Base-by-base conservation (phyloP, 2,888 invertebrate genomes). In the Lingula anatina region DNA sequence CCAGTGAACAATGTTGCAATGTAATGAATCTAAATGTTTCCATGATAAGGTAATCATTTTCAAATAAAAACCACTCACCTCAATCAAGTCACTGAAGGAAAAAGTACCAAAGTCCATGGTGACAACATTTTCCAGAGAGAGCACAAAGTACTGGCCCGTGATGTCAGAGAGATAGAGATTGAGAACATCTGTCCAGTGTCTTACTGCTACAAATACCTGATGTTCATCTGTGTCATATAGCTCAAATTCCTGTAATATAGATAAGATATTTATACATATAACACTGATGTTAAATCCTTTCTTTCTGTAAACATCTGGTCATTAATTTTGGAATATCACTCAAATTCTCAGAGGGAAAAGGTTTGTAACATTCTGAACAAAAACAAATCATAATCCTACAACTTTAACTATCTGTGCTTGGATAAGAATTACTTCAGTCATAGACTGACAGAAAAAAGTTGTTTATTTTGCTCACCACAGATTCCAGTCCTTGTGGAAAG, bases 141-240 rank as follows among this genome's bases (percentile, higher is more conserved):
- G 53, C 18, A 64, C 62, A 51, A 60, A 73, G 53, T 61, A 71
- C 48, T 62, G 67, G n/a, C 72, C 72, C 5, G 66, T 69, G 12
- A 54, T 47, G 39, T 73, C 71, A 25, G 72, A 73, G 25, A 71
- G 55, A 51, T 70, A 73, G 27, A 71, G 57, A 46, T 62, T 66
- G 25, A 65, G 66, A 2, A 56, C 56, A 24, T 56, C 56, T 25
- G 60, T 60, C 23, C 59, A 56, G 51, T 70, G 66, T 49, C 62
- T 66, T 1, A 67, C 70, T 3, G 66, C 70, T 35, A 73, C 56
- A 50, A 73, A 71, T 36, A 73, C 70, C 50, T 73, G 71, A 9
- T 60, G 55, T 42, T 70, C 66, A 50, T 57, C 62, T 1, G 67
- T 56, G 53, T 65, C 62, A 20, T 70, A 53, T 21, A 73, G 55